Evolutionary conservation across 2,888 invertebrate species (phyloP).

Genomic region (Galerucella nymphaeae): DNA sequence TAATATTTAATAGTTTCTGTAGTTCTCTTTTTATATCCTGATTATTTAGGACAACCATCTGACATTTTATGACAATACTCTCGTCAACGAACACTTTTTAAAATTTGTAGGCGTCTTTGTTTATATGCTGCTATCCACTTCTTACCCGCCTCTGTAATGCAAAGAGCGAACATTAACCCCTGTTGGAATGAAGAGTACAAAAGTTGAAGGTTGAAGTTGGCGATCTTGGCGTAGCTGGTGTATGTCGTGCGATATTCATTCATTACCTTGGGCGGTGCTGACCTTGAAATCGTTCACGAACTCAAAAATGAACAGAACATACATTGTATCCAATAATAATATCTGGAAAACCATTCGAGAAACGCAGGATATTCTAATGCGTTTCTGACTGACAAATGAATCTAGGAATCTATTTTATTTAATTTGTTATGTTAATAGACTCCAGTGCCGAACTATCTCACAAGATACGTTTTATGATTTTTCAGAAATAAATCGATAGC

Average conservation of each 20-base stretch:
- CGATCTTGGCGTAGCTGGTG: slow-evolving; percentile 9
- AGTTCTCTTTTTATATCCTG: too few species aligned
- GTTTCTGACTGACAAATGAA: slow-evolving; percentile 1
- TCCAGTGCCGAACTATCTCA: neutral
- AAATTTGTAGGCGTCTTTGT: too few species aligned
- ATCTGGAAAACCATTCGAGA: slow-evolving; percentile 3
- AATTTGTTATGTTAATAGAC: neutral
- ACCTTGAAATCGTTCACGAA: slow-evolving; percentile 16
- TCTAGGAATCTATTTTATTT: neutral
- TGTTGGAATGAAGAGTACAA: slow-evolving; percentile 10
- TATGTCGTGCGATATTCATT: slow-evolving; percentile 14
- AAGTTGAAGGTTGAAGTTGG: slow-evolving; percentile 19
- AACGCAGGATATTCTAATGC: slow-evolving; percentile 14
- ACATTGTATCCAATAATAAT: slow-evolving; percentile 5
- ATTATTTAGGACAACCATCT: too few species aligned
- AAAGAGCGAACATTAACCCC: slow-evolving; percentile 20
- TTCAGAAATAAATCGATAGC: too few species aligned
- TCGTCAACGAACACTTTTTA: too few species aligned
- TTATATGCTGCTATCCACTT: too few species aligned
- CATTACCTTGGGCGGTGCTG: slow-evolving; percentile 2
- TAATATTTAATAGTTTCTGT: too few species aligned
- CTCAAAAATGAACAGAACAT: neutral
- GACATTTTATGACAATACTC: too few species aligned
- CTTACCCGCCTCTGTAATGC: slow-evolving; percentile 3
- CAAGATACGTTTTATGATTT: too few species aligned